A percentile compares a stretch with the other conserved stretches of the same genome.
phyloP scores from a whole-genome alignment of 2,888 invertebrate species.

The Tenthredo notha region DNA sequence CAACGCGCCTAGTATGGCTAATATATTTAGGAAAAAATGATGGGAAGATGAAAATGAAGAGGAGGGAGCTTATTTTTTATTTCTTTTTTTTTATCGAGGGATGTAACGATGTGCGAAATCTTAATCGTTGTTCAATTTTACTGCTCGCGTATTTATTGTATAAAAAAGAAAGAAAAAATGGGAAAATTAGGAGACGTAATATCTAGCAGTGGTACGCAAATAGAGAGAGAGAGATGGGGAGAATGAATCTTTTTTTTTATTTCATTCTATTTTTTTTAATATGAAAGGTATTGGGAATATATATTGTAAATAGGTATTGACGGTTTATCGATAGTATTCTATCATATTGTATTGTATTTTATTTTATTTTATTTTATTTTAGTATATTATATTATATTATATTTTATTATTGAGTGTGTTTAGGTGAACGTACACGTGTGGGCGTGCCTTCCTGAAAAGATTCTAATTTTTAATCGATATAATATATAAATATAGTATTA shows the following conservation, averaged over 20 bases:
- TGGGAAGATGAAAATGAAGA: neutral
- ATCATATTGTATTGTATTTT: neutral
- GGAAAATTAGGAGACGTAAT: neutral
- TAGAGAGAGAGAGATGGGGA: neutral
- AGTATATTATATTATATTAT: neutral
- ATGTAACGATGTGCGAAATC: neutral
- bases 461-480: neutral
- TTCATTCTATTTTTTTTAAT: too few species aligned
- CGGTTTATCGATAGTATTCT: neutral
- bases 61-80: neutral
- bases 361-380: neutral
- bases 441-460: slow-evolving; percentile 4
- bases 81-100: neutral
- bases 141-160: neutral
- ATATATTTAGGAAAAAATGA: slow-evolving; percentile 75
- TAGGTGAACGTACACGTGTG: neutral
- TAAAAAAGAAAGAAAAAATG: neutral
- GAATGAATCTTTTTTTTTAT: neutral
- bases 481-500: neutral
- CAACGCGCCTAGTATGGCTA: slow-evolving; percentile 71
- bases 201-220: neutral
- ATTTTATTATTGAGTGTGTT: neutral
- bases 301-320: slow-evolving; percentile 6
- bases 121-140: neutral
- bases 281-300: neutral